These are phyloP conservation scores for Halocaridina rubra DNA, from an alignment of 2,888 invertebrate genomes.

Conservation along the genomic window DNA sequence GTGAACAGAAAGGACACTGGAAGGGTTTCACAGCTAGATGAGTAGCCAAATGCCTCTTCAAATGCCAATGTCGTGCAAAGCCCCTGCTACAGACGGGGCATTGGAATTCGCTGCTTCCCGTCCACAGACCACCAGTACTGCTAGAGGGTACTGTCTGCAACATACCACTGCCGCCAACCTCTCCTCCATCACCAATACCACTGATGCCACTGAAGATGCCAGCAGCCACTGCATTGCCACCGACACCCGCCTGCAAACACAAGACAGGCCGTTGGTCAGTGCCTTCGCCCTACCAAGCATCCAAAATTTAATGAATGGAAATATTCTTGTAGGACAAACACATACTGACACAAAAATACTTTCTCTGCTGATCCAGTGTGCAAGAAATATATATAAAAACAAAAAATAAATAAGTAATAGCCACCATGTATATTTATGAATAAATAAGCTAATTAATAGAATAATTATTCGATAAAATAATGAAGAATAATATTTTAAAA, in stretches of 20 bases:
- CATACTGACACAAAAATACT: too few relatives aligned
- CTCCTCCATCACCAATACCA: slow-evolving; percentile 10
- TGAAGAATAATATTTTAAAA: too few relatives aligned
- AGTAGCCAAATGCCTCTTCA: slow-evolving; percentile 59
- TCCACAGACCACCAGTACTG: not conserved
- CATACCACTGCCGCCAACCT: not conserved
- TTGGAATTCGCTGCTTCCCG: slow-evolving; percentile 9
- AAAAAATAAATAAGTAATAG: too few relatives aligned
- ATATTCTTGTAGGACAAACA: too few relatives aligned
- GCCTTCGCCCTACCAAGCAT: not conserved
- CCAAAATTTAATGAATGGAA: not conserved
- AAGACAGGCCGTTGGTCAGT: not conserved
- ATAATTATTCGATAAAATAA: too few relatives aligned
- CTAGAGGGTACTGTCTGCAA: slow-evolving; percentile 25
- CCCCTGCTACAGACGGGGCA: slow-evolving; percentile 52
- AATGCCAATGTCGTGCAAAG: slow-evolving; percentile 57
- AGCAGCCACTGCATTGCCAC: too few relatives aligned
- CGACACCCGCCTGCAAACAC: not conserved
- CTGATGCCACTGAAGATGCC: not conserved
- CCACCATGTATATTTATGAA: too few relatives aligned
- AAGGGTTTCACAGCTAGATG: slow-evolving; percentile 60
- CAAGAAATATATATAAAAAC: too few relatives aligned
- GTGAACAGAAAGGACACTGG: slow-evolving; percentile 58
- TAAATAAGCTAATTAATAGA: too few relatives aligned
- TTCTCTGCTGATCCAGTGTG: too few relatives aligned